Evolutionary conservation across 2,113 vertebrate species (phyloP), one percentile per base, ranked within the genome.

Genomic region (Caranx ignobilis): DNA sequence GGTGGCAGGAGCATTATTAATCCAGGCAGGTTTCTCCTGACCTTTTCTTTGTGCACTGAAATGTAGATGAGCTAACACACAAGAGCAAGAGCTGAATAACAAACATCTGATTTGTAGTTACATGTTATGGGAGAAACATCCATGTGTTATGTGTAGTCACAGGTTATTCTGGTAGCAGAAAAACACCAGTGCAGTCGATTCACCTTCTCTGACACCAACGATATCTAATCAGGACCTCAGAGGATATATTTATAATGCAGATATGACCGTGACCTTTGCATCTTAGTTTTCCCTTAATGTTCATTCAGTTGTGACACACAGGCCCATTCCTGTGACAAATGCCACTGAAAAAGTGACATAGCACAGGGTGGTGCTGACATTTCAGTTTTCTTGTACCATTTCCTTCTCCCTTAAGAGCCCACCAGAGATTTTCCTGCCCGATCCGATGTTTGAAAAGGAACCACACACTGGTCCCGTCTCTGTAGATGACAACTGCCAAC

Each of bases 251-350:
- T 31, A 41, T 76, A 81, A 71, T 71, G 37, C 50, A 59, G 47
- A 54, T 60, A 18, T 57, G 34, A 45, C 56, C 50, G 26, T 80
- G 86, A 84, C 87, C 86, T 91, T 87, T 89, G 21, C 56, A 79
- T 67, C 76, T 76, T 37, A 12, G 6, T 48, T 55, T 16, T 70
- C 80, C 52, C 19, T 12, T 47, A 19, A 13, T 60, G 41, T 79
- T 70, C 69, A 47, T 75, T 76, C 39, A 60, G 10, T 21, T 73
- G 11, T 10, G 50, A 77, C 61, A 60, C 67, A 37, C 43, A n/a
- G 54, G 16, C 18, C 19, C 3, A 26, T 70, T 85, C 21, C 60
- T 34, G 45, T 39, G 60, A 67, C 77, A 67, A 76, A 84, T 57
- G 67, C 62, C 69, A 67, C 11, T 19, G 32, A 84, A 84, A 76